Percentiles rank a stretch among this genome's conserved stretches.
These are phyloP conservation scores for Amphiprion clarkii DNA, from an alignment of 2,797 vertebrate genomes.

Conservation along the genomic window DNA sequence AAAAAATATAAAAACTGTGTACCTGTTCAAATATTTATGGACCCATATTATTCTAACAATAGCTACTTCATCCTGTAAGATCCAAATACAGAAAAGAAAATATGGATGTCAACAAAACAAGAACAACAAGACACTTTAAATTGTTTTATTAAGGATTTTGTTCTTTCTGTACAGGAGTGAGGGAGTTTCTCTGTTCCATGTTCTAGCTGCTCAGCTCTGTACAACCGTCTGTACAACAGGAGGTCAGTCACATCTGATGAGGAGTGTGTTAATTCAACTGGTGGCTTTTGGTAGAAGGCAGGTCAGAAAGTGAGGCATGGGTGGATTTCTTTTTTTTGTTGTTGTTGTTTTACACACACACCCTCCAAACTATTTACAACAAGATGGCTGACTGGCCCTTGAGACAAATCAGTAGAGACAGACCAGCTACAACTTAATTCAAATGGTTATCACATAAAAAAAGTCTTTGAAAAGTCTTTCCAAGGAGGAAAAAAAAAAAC, in stretches of 20 bases:
- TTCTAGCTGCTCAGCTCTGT: slow-evolving; percentile 63
- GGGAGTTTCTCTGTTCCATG: slow-evolving; percentile 58
- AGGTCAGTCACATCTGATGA: slow-evolving; percentile 42
- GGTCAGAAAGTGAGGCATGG: slow-evolving; percentile 39
- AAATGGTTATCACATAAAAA: slow-evolving; percentile 46
- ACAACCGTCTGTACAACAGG: slow-evolving; percentile 68
- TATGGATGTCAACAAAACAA: neutral
- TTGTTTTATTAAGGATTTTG: slow-evolving; percentile 74
- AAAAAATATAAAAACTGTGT: no score
- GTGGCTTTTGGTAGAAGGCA: slow-evolving; percentile 44
- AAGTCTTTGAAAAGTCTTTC: slow-evolving; percentile 56
- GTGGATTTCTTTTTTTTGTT: neutral
- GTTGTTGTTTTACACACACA: neutral
- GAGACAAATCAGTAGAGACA: slow-evolving; percentile 39
- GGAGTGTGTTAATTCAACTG: slow-evolving; percentile 43
- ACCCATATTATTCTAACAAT: no score
- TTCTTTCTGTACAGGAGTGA: slow-evolving; percentile 67
- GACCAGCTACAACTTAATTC: slow-evolving; percentile 40
- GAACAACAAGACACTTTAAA: slow-evolving; percentile 30
- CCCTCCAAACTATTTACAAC: slow-evolving; percentile 60
- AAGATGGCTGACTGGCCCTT: slow-evolving; percentile 39
- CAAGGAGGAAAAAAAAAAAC: slow-evolving; percentile 24
- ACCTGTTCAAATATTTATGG: no score
- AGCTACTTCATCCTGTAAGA: no score
- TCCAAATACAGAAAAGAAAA: no score